phyloP scores from a whole-genome alignment of 2,113 vertebrate genomes.

The Hydrolagus affinis region DNA sequence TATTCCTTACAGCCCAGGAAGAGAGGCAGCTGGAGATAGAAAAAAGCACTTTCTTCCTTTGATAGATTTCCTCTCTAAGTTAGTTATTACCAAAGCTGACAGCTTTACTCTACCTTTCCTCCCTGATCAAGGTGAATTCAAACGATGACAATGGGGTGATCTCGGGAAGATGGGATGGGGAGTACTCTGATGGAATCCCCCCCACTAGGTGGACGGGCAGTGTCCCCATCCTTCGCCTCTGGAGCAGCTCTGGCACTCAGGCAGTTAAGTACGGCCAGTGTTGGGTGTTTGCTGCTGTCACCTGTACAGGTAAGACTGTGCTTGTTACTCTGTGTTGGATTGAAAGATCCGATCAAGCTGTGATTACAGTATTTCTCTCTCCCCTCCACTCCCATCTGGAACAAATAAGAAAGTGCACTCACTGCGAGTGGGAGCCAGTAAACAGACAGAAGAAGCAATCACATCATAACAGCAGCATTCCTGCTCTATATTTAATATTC shows the following conservation, averaged over 20 bases:
- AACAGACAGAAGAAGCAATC: no score
- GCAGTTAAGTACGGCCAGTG: slow-evolving; percentile 63
- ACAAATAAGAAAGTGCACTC: no score
- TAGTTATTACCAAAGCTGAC: neutral
- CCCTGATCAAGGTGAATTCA: slow-evolving; percentile 52
- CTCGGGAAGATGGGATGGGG: slow-evolving; percentile 48
- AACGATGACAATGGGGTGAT: slow-evolving; percentile 58
- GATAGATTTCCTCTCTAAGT: neutral
- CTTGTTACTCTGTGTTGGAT: neutral
- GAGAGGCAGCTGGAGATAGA: no score
- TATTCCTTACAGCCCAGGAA: no score
- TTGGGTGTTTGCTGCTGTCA: slow-evolving; percentile 65
- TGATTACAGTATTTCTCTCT: no score
- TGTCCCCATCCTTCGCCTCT: slow-evolving; percentile 55
- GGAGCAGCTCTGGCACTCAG: slow-evolving; percentile 46
- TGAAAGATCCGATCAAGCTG: no score
- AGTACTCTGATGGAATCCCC: slow-evolving; percentile 50
- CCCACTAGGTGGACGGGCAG: slow-evolving; percentile 58
- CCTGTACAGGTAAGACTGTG: slow-evolving; percentile 55
- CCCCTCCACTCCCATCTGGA: no score
- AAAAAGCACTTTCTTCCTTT: neutral
- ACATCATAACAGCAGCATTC: no score
- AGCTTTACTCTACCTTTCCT: neutral
- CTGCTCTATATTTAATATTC: no score
- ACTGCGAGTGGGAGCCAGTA: no score